phyloP scores from a whole-genome alignment of 2,797 vertebrate species.

The Sebastes hubbsi region DNA sequence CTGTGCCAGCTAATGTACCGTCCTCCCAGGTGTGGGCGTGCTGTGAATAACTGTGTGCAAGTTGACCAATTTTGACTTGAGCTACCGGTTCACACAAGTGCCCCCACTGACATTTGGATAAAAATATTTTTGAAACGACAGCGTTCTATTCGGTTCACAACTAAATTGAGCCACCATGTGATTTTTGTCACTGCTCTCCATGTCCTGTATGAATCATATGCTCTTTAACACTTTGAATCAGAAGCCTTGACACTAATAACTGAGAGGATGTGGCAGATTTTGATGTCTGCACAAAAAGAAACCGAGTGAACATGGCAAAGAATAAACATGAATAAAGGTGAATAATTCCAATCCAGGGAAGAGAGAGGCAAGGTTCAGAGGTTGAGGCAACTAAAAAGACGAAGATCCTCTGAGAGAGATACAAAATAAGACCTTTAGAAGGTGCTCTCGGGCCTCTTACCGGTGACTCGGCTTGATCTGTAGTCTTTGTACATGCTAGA shows the following conservation, averaged over 20 bases:
- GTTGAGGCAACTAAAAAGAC: neutral
- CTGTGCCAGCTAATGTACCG: neutral
- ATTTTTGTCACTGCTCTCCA: constrained; percentile 3
- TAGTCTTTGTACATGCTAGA: constrained; percentile 81
- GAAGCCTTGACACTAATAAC: constrained; percentile 25
- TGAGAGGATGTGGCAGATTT: neutral
- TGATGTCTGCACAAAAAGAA: constrained; percentile 8
- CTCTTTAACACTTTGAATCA: constrained; percentile 6
- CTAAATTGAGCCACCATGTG: neutral
- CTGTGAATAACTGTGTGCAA: neutral
- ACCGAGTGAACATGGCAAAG: constrained; percentile 27
- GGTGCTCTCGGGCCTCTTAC: constrained; percentile 66
- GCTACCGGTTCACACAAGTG: neutral
- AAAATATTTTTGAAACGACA: neutral
- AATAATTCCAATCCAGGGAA: constrained; percentile 3
- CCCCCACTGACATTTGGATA: neutral
- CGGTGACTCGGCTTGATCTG: constrained; percentile 74
- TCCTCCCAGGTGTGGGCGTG: neutral
- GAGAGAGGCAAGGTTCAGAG: constrained; percentile 22
- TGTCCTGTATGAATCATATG: constrained; percentile 17
- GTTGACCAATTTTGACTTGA: neutral
- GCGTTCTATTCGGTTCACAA: neutral
- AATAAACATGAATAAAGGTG: constrained; percentile 5
- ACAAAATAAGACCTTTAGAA: constrained; percentile 28
- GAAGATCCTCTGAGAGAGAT: neutral